These are phyloP conservation scores for Drosophila bipectinata DNA, from an alignment of 1,140 invertebrate species.

Conservation along the genomic window DNA sequence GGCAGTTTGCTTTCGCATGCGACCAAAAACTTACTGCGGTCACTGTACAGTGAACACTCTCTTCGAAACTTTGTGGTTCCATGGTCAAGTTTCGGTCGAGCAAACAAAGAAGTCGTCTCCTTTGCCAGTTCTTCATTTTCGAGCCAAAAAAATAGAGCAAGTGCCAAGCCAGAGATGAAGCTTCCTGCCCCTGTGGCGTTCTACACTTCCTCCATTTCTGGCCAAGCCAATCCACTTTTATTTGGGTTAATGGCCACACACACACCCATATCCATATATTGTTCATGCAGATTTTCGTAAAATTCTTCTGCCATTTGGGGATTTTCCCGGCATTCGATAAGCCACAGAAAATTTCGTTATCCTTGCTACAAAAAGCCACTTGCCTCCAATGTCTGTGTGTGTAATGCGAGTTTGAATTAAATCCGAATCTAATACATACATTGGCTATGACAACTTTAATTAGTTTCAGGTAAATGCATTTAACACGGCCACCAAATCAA, in stretches of 20 bases:
- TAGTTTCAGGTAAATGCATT: conserved; percentile 62
- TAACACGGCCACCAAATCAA: conserved; percentile 59
- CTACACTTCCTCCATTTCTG: conserved; percentile 5
- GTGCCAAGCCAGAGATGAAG: background rate
- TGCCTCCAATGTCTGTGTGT: background rate
- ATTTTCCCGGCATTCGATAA: conserved; percentile 10
- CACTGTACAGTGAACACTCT: conserved; percentile 26
- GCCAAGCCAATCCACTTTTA: conserved; percentile 16
- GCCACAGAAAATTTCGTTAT: conserved; percentile 2
- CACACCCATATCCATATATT: conserved; percentile 15
- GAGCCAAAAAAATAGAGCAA: background rate
- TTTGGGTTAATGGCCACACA: conserved; percentile 37
- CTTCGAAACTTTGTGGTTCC: conserved; percentile 53
- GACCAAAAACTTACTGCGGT: conserved; percentile 66
- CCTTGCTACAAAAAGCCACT: background rate
- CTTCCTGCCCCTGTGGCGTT: conserved; percentile 15
- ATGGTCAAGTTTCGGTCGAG: conserved; percentile 51
- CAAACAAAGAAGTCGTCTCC: conserved; percentile 35
- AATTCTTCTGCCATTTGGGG: conserved; percentile 10
- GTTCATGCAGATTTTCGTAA: background rate
- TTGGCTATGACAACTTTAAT: conserved; percentile 41
- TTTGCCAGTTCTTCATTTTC: conserved; percentile 17
- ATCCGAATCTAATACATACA: conserved; percentile 12
- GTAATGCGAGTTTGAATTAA: conserved; percentile 6
- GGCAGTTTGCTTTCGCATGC: conserved; percentile 49